Percentiles rank a stretch among this genome's conserved stretches.
phyloP scores from a whole-genome alignment of 2,797 vertebrate species.

The Neosilurus mollespiculum region DNA sequence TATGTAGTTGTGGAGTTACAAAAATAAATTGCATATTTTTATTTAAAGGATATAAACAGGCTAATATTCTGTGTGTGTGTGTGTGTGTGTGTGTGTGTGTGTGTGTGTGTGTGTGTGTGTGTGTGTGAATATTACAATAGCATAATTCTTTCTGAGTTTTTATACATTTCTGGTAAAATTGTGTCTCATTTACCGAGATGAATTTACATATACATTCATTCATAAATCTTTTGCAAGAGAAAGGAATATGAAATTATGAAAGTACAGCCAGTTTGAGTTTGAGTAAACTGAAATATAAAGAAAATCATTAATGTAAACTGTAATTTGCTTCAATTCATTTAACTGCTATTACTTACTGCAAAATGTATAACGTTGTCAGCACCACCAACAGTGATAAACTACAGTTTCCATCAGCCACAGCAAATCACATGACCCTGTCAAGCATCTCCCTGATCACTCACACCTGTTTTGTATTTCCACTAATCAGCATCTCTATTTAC shows the following conservation, averaged over 20 bases:
- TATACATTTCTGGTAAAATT: background rate
- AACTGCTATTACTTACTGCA: background rate
- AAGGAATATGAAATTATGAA: background rate
- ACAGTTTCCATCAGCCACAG: background rate
- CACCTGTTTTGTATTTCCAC: background rate
- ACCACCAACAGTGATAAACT: background rate
- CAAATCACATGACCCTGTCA: background rate
- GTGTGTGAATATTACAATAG: background rate
- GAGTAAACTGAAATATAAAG: background rate
- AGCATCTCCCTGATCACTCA: background rate
- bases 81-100: background rate
- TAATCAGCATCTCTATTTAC: background rate
- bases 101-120: background rate
- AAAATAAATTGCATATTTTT: background rate
- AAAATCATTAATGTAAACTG: background rate
- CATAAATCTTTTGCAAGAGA: background rate
- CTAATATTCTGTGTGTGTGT: background rate
- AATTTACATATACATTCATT: background rate
- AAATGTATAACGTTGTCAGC: background rate
- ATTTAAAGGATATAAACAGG: background rate
- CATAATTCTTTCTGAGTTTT: background rate
- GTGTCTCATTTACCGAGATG: background rate
- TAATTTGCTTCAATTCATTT: background rate
- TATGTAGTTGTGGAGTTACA: background rate
- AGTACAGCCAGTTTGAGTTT: background rate